Percentiles rank a stretch among this genome's conserved stretches.
phyloP scores from a whole-genome alignment of 2,113 vertebrate genomes.

The Struthio camelus region DNA sequence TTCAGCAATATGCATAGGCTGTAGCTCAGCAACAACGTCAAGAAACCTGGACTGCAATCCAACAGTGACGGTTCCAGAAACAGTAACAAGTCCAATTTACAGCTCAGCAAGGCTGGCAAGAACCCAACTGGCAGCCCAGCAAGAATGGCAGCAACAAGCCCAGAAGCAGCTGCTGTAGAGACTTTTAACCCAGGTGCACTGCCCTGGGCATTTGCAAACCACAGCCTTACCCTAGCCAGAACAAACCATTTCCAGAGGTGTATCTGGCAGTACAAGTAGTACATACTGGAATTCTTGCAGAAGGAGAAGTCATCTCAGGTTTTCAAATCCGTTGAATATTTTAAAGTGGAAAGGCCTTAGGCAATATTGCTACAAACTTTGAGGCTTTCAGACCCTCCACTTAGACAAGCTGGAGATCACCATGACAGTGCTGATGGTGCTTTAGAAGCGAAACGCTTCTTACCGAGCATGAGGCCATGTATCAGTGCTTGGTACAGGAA shows the following conservation, averaged over 20 bases:
- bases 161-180: conserved; percentile 11
- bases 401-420: neutral
- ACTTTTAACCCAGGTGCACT: neutral
- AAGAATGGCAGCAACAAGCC: neutral
- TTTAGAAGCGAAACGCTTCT: neutral
- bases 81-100: neutral
- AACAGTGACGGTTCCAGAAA: neutral
- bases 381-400: neutral
- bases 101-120: neutral
- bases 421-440: neutral
- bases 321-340: neutral
- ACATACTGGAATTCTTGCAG: neutral
- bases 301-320: neutral
- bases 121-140: neutral
- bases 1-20: neutral
- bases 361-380: neutral
- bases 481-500: neutral
- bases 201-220: conserved; percentile 4
- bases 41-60: neutral
- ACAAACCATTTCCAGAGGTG: conserved; percentile 1
- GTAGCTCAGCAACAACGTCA: conserved; percentile 5
- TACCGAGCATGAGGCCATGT: neutral
- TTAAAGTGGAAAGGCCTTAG: neutral
- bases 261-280: neutral
- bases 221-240: neutral